Conservation (phyloP, 2,113 vertebrate genomes). For the Scortum barcoo region DNA sequence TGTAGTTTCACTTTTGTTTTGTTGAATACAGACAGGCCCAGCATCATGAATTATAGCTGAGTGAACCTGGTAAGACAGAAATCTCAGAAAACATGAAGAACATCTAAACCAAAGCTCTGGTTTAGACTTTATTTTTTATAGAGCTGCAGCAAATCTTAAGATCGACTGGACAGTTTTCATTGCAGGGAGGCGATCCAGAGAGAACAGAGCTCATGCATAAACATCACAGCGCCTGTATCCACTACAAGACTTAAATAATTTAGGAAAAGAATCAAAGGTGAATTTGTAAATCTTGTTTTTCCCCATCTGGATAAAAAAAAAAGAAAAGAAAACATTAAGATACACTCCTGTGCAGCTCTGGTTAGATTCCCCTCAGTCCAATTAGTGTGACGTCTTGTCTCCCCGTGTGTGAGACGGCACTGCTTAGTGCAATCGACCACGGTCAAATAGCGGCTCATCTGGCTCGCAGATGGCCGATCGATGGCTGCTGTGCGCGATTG, state of each 20-base stretch:
- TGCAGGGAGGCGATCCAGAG: background rate
- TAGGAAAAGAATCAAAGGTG: conserved; percentile 2
- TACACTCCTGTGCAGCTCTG: conserved; percentile 2
- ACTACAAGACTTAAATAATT: background rate
- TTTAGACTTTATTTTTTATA: too few relatives aligned
- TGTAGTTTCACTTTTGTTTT: background rate
- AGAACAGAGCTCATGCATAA: conserved; percentile 9
- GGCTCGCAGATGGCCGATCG: conserved; percentile 27
- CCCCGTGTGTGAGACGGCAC: conserved; percentile 21
- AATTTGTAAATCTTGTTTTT: background rate
- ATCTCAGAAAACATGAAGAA: background rate
- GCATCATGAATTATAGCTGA: background rate
- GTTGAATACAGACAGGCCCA: background rate
- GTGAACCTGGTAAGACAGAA: background rate
- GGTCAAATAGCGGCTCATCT: conserved; percentile 38
- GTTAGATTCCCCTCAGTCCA: conserved; percentile 42
- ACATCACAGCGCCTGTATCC: background rate
- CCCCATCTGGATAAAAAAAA: background rate
- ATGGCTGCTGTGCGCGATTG: conserved; percentile 36
- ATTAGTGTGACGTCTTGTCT: conserved; percentile 52
- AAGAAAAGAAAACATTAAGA: conserved; percentile 7
- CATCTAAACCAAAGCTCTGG: background rate
- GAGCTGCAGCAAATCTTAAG: background rate
- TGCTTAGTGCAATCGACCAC: conserved; percentile 53
- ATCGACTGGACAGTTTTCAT: background rate